Evolutionary conservation across 2,888 invertebrate genomes (phyloP).

Genomic region (Hypomecis atomaria): DNA sequence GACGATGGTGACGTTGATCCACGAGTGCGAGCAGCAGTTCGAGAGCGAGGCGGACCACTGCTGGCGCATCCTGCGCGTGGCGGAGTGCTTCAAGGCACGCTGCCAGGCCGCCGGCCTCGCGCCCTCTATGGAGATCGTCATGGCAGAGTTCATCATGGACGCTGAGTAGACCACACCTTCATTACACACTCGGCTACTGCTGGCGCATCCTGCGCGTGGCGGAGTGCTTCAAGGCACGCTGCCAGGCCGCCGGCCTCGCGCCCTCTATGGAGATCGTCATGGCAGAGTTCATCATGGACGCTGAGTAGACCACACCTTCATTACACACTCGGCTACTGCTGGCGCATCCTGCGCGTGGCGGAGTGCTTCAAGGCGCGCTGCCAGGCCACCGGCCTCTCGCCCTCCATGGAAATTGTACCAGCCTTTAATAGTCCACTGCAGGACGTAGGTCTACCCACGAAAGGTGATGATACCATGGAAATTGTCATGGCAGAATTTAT

Average conservation of each 20-base stretch:
- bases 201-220: conserved; percentile 71
- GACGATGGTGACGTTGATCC: conserved; percentile 66
- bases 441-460: too few species aligned
- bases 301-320: conserved; percentile 53
- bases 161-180: conserved; percentile 53
- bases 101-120: conserved; percentile 62
- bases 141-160: conserved; percentile 75
- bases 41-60: conserved; percentile 67
- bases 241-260: conserved; percentile 60
- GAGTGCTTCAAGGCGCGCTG: conserved; percentile 71
- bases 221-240: conserved; percentile 69
- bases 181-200: too few species aligned
- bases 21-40: conserved; percentile 63
- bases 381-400: conserved; percentile 60
- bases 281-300: conserved; percentile 73
- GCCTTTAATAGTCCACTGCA: too few species aligned
- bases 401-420: conserved; percentile 66
- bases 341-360: conserved; percentile 69
- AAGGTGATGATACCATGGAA: too few species aligned
- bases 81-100: conserved; percentile 69
- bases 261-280: conserved; percentile 71
- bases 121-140: conserved; percentile 69
- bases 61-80: conserved; percentile 69
- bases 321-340: too few species aligned
- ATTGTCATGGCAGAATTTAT: conserved; percentile 71